These are phyloP conservation scores for Noctilio leporinus DNA, from an alignment of 2,113 vertebrate species.

Conservation along the genomic window DNA sequence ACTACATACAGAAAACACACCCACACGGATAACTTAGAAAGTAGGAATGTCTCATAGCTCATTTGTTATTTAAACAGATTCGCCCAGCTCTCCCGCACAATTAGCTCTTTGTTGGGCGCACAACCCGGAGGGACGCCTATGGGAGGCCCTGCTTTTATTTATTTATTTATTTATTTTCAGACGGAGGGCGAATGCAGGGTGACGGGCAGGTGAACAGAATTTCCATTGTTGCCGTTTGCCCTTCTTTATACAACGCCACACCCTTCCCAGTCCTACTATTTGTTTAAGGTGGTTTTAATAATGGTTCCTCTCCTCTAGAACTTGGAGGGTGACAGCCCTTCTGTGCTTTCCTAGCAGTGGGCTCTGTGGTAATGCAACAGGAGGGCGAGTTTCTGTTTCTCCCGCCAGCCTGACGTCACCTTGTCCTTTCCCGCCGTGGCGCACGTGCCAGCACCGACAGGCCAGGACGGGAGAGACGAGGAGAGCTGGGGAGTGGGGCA, in stretches of 20 bases:
- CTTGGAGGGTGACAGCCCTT: neutral
- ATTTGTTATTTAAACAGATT: conserved; percentile 4
- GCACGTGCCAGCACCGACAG: no score
- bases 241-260: neutral
- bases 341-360: neutral
- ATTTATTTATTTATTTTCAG: neutral
- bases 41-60: neutral
- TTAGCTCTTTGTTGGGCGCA: neutral
- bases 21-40: neutral
- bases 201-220: neutral
- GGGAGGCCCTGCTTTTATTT: neutral
- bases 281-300: neutral
- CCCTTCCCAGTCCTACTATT: neutral
- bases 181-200: neutral
- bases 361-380: neutral
- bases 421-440: rapidly evolving
- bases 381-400: neutral
- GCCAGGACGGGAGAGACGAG: no score
- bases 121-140: neutral
- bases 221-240: neutral
- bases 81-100: neutral
- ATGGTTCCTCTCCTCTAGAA: neutral
- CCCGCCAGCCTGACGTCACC: rapidly evolving
- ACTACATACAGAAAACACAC: neutral
- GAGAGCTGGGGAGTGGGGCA: no score